Evolutionary conservation across 2,113 vertebrate genomes (phyloP), one percentile per base, ranked within the genome.

Genomic region (Syngnathus typhle): DNA sequence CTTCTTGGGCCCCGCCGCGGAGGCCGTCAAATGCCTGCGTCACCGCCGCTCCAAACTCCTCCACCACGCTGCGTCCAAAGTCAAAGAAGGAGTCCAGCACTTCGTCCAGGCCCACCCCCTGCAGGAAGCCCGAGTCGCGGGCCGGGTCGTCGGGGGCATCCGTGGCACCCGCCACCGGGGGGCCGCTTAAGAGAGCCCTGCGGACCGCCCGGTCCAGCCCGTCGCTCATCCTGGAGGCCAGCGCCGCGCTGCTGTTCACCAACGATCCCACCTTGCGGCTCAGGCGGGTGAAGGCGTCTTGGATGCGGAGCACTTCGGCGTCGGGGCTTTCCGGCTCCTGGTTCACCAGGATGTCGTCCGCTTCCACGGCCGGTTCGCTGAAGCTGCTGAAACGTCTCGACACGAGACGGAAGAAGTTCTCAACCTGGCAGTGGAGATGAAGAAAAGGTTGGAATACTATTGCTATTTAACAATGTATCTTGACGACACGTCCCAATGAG

Each of bases 1-100:
- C 78, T 47, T 87, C 80, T 70, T 75, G 78, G 0, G 73, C 63
- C 55, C 79, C 74, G 32, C 79, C 74, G 32, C 85, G 81, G 52
- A 92, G 67, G 68, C 86, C 89, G 39, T 87, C 87, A 60, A 95
- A 88, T 5, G 71, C 88, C 8, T 91, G 81, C 0, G 88, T 90
- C 75, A 95, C 82, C 71, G 91, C 88, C 8, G 93, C 86, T 4
- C 90, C 90, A 68, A 96, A 88, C 43, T 92, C 92, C 71, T 93
- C 89, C 23, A 93, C 89, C 79, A 96, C 68, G 0, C 88, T 93
- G 73, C 81, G 91, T 7, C 93, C 92, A 65, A 96, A 94, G 78
- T 95, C 92, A 67, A 90, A 90, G 84, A 95, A 90, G 49, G 65
- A 79, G 74, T 94, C 93, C 65, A 98, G 71, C 77, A 95, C 90